Evolutionary conservation across 2,113 vertebrate species (phyloP).

Genomic region (Neolamprologus cancellatus): DNA sequence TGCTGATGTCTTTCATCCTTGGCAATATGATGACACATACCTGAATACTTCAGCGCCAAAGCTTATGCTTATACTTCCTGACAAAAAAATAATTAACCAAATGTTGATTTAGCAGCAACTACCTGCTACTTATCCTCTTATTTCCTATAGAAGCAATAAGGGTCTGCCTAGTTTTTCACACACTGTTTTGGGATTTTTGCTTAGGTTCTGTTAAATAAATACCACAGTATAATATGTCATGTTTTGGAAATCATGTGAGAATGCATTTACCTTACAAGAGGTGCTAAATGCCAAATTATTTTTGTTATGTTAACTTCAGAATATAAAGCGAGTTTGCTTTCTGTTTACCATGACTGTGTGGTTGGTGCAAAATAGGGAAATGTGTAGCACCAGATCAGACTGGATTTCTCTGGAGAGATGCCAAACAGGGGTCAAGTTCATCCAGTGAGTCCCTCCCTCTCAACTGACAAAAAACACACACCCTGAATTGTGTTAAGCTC

Average conservation of each 20-base stretch:
- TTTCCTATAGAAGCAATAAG: background rate
- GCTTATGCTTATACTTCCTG: background rate
- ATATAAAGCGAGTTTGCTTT: background rate
- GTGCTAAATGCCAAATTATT: background rate
- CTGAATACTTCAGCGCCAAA: background rate
- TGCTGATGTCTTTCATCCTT: background rate
- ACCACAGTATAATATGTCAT: background rate
- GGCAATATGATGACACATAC: background rate
- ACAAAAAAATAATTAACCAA: background rate
- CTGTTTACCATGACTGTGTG: background rate
- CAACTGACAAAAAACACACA: background rate
- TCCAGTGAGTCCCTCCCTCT: constrained; percentile 2
- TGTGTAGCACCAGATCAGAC: background rate
- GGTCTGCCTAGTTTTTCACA: background rate
- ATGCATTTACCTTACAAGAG: background rate
- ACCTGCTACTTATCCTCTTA: background rate
- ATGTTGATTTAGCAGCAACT: background rate
- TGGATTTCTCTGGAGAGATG: background rate
- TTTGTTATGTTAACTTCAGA: background rate
- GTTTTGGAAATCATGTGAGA: background rate
- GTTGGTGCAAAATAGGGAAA: background rate
- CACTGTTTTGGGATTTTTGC: background rate
- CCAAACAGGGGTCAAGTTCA: constrained; percentile 4
- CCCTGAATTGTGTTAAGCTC: background rate
- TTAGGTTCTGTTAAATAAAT: background rate